Percentiles rank a stretch among this genome's conserved stretches.
Evolutionary conservation across 2,888 invertebrate genomes (phyloP).

Genomic region (Phaedon cochleariae): DNA sequence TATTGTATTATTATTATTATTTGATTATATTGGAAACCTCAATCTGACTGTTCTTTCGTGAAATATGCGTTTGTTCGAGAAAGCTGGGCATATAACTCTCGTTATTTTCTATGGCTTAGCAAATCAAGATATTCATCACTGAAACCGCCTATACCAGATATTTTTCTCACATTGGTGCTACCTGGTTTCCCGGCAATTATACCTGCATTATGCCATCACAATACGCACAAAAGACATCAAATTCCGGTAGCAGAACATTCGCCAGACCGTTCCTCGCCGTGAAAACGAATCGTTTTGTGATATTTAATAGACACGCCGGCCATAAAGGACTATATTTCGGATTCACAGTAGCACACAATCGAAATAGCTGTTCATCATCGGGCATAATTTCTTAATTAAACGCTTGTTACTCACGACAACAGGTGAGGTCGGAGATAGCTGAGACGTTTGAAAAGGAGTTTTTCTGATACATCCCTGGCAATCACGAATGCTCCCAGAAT

Average conservation of each 20-base stretch:
- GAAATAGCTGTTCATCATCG: conserved; percentile 40
- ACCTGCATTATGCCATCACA: background rate
- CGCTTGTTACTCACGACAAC: conserved; percentile 43
- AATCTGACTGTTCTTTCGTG: no score
- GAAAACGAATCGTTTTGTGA: conserved; percentile 50
- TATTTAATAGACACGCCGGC: conserved; percentile 39
- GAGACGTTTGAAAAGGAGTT: background rate
- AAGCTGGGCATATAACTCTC: no score
- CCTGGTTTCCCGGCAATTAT: conserved; percentile 1
- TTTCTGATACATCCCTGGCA: background rate
- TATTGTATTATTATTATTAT: no score
- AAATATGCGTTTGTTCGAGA: no score
- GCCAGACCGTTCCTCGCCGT: conserved; percentile 35
- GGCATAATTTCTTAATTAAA: conserved; percentile 48
- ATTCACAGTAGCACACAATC: conserved; percentile 27
- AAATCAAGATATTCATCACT: no score
- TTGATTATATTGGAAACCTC: no score
- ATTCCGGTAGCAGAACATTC: conserved; percentile 43
- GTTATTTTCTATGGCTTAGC: no score
- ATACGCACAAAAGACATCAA: conserved; percentile 35
- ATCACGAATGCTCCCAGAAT: background rate
- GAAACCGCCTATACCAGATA: background rate
- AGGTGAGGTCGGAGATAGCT: conserved; percentile 43
- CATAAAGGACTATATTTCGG: conserved; percentile 29
- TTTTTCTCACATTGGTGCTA: background rate